Conservation (phyloP, 2,113 vertebrate species). For the Rana temporaria region DNA sequence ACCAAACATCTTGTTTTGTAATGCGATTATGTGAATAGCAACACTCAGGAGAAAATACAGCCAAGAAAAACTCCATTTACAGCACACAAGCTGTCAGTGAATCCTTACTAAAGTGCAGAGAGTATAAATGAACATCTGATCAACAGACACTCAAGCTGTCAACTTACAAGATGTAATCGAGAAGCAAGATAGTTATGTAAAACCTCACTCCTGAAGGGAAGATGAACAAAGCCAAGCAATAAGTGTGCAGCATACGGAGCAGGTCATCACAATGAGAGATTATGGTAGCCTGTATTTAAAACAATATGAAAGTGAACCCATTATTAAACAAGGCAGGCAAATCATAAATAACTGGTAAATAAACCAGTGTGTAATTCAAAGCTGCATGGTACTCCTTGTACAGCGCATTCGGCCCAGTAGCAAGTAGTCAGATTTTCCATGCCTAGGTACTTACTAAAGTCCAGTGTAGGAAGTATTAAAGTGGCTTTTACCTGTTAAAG, state of each 20-base stretch:
- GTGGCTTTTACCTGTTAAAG: no score
- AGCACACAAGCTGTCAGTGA: conserved; percentile 1
- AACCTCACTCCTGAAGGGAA: not conserved
- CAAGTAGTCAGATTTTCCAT: no score
- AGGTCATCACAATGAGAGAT: not conserved
- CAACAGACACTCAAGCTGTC: not conserved
- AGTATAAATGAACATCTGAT: not conserved
- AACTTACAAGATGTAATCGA: not conserved
- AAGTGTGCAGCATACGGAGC: not conserved
- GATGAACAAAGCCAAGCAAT: not conserved
- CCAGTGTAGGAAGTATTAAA: no score
- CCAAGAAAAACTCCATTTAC: not conserved
- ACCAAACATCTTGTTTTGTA: not conserved
- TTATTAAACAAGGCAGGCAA: no score
- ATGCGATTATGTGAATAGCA: not conserved
- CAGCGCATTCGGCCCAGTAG: no score
- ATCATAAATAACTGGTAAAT: no score
- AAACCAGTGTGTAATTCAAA: no score
- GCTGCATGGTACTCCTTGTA: no score
- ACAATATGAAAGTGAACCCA: no score
- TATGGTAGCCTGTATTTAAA: no score
- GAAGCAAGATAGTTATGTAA: not conserved
- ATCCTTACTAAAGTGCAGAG: not conserved
- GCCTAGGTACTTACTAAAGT: no score
- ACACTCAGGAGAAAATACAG: not conserved